Base-by-base conservation (phyloP, 2,888 invertebrate species). In the Cactoblastis cactorum region DNA sequence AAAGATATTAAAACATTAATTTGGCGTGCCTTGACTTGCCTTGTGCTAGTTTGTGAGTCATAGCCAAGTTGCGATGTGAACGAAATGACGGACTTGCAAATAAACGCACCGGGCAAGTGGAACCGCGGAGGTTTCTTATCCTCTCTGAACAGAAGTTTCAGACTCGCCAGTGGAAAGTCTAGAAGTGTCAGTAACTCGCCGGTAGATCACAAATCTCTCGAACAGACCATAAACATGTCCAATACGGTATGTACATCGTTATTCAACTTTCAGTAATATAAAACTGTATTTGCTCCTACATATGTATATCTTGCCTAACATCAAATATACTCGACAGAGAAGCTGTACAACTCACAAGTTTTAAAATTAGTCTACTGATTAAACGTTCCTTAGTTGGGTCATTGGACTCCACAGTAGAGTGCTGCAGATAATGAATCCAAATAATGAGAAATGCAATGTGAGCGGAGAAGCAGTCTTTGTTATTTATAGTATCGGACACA, bases 61-160 rank as follows among this genome's bases (percentile, higher is more conserved):
- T 70, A 67, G 66, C n/a, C 68, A 61, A 66, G 66, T 66, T 76
- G 83, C 77, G 71, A 84, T 85, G 85, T 80, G 71, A 83, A 70
- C 79, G 74, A 74, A 66, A 83, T 77, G 74, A 87, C 84, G 85
- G 84, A 86, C 74, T 80, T 82, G 72, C 80, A 80, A 72, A 63
- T 75, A 59, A 77, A 69, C 67, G 83, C 83, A 65, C 73, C 83
- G 56, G 75, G 65, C 72, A 87, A 85, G 77, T 83, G 84, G 85
- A 80, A 82, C 68, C 80, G 84, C 56, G 85, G 85, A 61, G 86
- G 89, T 54, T 86, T 90, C 74, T 76, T 90, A 65, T 87, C 83
- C 53, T 74, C 80, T 53, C 72, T 89, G 14, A 89, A 90, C 64
- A 80, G 87, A 67, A 90, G 90, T 71, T 87, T 89, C 73, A 83